Percentiles rank a stretch among this genome's conserved stretches.
Conservation (phyloP, 2,113 vertebrate species). For the Rhabdornis inornatus region DNA sequence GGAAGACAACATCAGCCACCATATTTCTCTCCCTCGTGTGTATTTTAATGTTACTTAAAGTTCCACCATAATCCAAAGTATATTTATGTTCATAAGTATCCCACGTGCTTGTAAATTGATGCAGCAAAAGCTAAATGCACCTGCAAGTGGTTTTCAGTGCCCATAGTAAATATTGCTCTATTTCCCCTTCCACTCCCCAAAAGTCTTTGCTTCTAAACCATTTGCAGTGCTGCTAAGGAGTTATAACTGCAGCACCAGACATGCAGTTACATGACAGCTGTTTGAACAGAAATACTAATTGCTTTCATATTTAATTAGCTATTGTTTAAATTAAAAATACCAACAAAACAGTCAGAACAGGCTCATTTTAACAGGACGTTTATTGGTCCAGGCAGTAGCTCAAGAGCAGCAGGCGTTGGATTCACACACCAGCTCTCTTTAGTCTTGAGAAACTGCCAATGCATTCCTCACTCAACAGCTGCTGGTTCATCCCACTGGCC, state of each 20-base stretch:
- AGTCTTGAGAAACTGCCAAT: slow-evolving; percentile 27
- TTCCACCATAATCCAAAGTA: background rate
- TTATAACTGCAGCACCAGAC: slow-evolving; percentile 35
- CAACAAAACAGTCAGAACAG: slow-evolving; percentile 63
- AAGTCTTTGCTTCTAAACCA: slow-evolving; percentile 28
- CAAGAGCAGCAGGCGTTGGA: slow-evolving; percentile 30
- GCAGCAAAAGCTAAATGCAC: background rate
- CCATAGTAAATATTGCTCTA: background rate
- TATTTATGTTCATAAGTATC: background rate
- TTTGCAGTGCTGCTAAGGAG: slow-evolving; percentile 39
- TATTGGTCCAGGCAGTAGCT: slow-evolving; percentile 38
- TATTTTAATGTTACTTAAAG: background rate
- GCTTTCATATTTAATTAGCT: slow-evolving; percentile 71
- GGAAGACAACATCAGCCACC: background rate
- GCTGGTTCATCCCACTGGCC: background rate
- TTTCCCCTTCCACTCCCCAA: background rate
- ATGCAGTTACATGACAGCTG: slow-evolving; percentile 58
- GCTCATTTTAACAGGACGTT: slow-evolving; percentile 52
- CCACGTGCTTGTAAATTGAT: background rate
- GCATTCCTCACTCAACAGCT: slow-evolving; percentile 1
- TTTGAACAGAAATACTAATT: slow-evolving; percentile 67
- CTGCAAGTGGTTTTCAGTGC: background rate
- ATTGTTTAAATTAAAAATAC: slow-evolving; percentile 70
- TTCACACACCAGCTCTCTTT: background rate
- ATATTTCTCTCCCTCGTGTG: background rate